A percentile compares a stretch with the other conserved stretches of the same genome.
phyloP scores from a whole-genome alignment of 2,113 vertebrate genomes.

The Clarias gariepinus region DNA sequence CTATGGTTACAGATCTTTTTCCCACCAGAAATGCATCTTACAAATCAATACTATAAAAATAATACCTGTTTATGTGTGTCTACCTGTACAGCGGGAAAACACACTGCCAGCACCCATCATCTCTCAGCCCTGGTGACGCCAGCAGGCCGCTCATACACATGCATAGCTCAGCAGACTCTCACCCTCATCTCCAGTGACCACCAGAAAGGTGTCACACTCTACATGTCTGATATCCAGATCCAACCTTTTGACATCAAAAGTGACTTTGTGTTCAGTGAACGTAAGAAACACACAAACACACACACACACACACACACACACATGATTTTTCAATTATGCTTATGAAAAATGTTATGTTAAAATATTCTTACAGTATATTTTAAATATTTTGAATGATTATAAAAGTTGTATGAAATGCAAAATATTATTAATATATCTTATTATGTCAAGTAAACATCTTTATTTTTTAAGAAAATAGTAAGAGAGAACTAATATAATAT shows the following conservation, averaged over 20 bases:
- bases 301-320: slow-evolving; percentile 30
- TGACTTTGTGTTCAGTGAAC: slow-evolving; percentile 95
- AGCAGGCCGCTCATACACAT: slow-evolving; percentile 84
- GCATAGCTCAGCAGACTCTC: slow-evolving; percentile 87
- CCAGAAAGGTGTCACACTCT: slow-evolving; percentile 86
- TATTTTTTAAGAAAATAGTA: not conserved
- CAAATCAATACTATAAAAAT: not conserved
- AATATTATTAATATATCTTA: too few relatives aligned
- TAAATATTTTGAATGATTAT: not conserved
- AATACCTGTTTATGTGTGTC: slow-evolving; percentile 20
- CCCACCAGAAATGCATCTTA: not conserved
- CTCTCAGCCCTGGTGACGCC: slow-evolving; percentile 91
- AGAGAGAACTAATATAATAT: not conserved
- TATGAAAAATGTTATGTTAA: not conserved
- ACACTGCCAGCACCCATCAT: slow-evolving; percentile 85
- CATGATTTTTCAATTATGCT: not conserved
- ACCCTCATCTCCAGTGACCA: slow-evolving; percentile 89
- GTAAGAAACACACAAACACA: slow-evolving; percentile 68
- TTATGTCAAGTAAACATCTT: not conserved
- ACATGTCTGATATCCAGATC: slow-evolving; percentile 87
- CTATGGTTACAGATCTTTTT: not conserved
- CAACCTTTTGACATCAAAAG: slow-evolving; percentile 95
- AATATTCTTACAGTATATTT: not conserved
- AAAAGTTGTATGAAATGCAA: too few relatives aligned
- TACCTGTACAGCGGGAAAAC: slow-evolving; percentile 81